Base-by-base conservation (phyloP, 2,797 vertebrate species). In the Leptoclinus maculatus region DNA sequence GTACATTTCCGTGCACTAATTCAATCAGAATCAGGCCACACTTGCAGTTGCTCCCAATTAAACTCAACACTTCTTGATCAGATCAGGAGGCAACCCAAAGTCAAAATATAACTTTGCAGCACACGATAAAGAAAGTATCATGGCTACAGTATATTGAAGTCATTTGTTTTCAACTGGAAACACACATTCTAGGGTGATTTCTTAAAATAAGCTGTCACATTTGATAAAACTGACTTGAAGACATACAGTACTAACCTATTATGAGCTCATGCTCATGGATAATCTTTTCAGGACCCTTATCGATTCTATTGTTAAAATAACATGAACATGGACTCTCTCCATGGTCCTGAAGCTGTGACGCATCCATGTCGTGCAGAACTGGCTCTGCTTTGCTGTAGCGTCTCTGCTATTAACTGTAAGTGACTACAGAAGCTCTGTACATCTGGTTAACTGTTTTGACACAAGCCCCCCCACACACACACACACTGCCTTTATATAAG, bases 331-430 rank as follows among this genome's bases (percentile, higher is more conserved):
- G 7, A 71, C 59, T 66, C 39, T 74, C 1, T 66, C 41, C 17
- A 9, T 49, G 60, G 21, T 62, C 3, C 73, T 73, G 41, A 75
- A 71, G 67, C 39, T 2, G 2, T 49, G 12, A 0, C 27, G 7
- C 14, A 10, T 54, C 3, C 66, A 36, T 59, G 43, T 53, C 1
- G 4, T 45, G 45, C 25, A 70, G 36, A 39, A 29, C 36, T 66
- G 11, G 2, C 21, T 45, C 39, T 59, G 34, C 47, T 62, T 66
- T 71, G 29, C 16, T 16, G 1, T 32, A 56, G 38, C 29, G 23
- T 66, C 47, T 59, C 11, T 49, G 54, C 64, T 60, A 60, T 36
- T 36, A 17, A 74, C 65, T 53, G 36, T 49, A 71, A 64, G n/a
- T 53, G 17, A 41, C 27, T 65, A 1, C 47, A 78, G 19, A 51